These are phyloP conservation scores for Drosophila truncata DNA, from an alignment of 1,140 invertebrate species.

Conservation along the genomic window DNA sequence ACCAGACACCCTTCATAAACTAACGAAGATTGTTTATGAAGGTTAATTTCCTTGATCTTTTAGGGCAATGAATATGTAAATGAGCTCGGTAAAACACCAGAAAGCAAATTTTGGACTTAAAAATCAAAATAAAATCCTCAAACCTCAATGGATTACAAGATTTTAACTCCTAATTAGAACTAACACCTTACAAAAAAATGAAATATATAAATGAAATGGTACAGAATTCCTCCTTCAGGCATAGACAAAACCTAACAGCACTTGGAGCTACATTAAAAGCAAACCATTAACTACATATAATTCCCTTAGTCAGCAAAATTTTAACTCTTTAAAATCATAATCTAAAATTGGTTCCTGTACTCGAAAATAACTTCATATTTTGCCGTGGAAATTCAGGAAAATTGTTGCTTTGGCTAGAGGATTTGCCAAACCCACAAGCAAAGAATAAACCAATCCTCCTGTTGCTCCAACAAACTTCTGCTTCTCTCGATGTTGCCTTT, in stretches of 20 bases:
- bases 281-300: not conserved
- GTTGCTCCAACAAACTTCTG: slow-evolving; percentile 14
- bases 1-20: not conserved
- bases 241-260: not conserved
- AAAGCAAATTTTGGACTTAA: not conserved
- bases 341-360: not conserved
- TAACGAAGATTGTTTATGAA: not conserved
- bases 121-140: not conserved
- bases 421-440: not conserved
- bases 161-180: too few species aligned
- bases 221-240: too few species aligned
- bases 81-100: not conserved
- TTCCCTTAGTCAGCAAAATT: not conserved
- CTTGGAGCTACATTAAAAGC: not conserved
- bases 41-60: not conserved
- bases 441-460: slow-evolving; percentile 5
- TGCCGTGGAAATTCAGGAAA: slow-evolving; percentile 16
- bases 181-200: too few species aligned
- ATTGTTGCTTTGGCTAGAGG: slow-evolving; percentile 4
- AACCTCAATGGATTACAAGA: not conserved
- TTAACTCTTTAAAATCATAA: slow-evolving; percentile 10
- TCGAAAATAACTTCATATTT: slow-evolving; percentile 36
- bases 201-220: too few species aligned
- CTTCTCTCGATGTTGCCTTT: slow-evolving; percentile 33
- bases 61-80: slow-evolving; percentile 8